Evolutionary conservation across 2,888 invertebrate genomes (phyloP), one percentile per base, ranked within the genome.

Genomic region (Stenichneumon culpator): DNA sequence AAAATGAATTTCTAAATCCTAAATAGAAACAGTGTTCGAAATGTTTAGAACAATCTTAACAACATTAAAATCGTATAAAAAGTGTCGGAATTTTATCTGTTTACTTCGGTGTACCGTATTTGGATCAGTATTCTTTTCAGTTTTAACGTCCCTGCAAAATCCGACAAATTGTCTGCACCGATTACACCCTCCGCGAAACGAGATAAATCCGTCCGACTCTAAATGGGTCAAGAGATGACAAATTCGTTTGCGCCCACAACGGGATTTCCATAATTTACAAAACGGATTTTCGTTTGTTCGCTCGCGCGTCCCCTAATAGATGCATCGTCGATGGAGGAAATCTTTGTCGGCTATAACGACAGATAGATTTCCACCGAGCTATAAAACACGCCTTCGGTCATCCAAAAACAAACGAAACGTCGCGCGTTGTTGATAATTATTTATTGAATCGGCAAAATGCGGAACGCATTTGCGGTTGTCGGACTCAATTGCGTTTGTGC

Each of bases 391-490:
- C 47, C 60, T 50, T 75, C 39, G 47, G 22, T 57, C 57, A 9
- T 39, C 39, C 47, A 39, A 60, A 73, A 73, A 67, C 57, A 80
- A 80, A 72, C 65, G 7, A 14, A 50, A 19, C 52, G 25, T 14
- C 44, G 25, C 63, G 52, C 47, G 60, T 72, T 67, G 80, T 77
- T 73, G 80, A 77, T 77, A 74, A 77, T 72, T 84, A 77, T 84
- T 73, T 81, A 77, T 81, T 60, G 67, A 72, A 72, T 79, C 72
- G 68, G 57, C 75, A 72, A 77, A 77, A 74, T 70, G 74, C 36
- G 36, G 67, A 65, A 67, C 36, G 69, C 50, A 39, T 50, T 28
- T 22, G 22, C 47, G 70, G 65, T 47, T 19, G 60, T 65, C 52
- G 25, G 57, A 50, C 72, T 72, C 32, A 72, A 70, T 81, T 68